Conservation (phyloP, 2,113 vertebrate species). For the Dasyornis broadbenti region DNA sequence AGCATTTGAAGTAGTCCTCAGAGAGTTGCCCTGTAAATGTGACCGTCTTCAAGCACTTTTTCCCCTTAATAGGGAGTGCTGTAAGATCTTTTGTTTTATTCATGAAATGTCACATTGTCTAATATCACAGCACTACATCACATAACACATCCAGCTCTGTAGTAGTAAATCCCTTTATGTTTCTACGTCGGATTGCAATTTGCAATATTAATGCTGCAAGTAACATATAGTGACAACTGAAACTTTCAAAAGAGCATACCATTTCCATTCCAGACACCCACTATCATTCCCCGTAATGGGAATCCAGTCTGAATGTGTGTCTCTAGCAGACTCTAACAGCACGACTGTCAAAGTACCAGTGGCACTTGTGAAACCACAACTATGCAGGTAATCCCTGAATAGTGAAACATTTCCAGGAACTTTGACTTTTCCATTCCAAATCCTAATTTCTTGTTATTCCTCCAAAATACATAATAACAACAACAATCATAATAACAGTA, state of each 20-base stretch:
- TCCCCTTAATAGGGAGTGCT: not conserved
- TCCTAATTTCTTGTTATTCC: not conserved
- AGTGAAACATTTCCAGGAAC: constrained; percentile 4
- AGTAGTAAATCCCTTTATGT: constrained; percentile 43
- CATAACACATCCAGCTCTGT: constrained; percentile 15
- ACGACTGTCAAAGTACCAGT: not conserved
- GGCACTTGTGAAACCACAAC: constrained; percentile 19
- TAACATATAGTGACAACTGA: constrained; percentile 16
- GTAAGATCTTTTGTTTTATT: constrained; percentile 42
- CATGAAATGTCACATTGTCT: constrained; percentile 4
- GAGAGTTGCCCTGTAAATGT: not conserved
- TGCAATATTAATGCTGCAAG: constrained; percentile 23
- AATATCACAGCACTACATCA: constrained; percentile 34
- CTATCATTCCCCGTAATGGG: constrained; percentile 36
- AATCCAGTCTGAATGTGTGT: not conserved
- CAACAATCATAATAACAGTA: not conserved
- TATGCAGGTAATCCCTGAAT: not conserved
- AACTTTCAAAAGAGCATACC: constrained; percentile 28
- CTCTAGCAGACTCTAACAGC: not conserved
- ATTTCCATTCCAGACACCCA: constrained; percentile 48
- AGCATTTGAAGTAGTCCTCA: not conserved
- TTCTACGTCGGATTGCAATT: constrained; percentile 19
- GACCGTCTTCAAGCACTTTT: not conserved
- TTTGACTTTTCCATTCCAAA: constrained; percentile 2
- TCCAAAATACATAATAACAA: not conserved